Evolutionary conservation across 2,888 invertebrate species (phyloP).

Genomic region (Eupithecia dodoneata): DNA sequence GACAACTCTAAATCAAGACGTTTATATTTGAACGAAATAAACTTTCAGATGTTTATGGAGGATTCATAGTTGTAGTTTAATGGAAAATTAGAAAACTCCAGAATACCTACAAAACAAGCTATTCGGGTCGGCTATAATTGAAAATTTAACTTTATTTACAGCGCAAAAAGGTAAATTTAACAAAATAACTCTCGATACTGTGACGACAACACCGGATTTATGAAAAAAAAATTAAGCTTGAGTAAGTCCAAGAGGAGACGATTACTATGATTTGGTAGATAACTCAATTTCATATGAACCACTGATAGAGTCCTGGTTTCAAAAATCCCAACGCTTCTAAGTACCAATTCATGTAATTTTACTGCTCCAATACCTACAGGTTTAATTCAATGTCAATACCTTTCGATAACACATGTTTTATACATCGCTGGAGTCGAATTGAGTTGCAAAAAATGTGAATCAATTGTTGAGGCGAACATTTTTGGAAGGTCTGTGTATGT

Average conservation of each 20-base stretch:
- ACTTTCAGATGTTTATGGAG: too few species aligned
- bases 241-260: neutral
- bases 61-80: too few species aligned
- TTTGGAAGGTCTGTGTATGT: slow-evolving; percentile 47
- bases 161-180: too few species aligned
- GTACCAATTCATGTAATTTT: slow-evolving; percentile 8
- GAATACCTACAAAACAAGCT: too few species aligned
- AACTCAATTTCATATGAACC: neutral
- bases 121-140: too few species aligned
- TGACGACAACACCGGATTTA: too few species aligned
- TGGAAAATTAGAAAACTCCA: too few species aligned
- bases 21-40: too few species aligned
- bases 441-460: slow-evolving; percentile 57
- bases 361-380: slow-evolving; percentile 27
- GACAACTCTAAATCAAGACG: neutral
- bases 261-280: neutral
- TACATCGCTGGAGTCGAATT: slow-evolving; percentile 53
- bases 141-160: too few species aligned
- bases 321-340: neutral
- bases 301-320: neutral
- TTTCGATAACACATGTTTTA: slow-evolving; percentile 57
- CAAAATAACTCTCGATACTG: too few species aligned
- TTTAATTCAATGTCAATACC: slow-evolving; percentile 37
- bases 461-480: slow-evolving; percentile 68
- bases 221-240: too few species aligned